These are phyloP conservation scores for Napeogenes inachia DNA, from an alignment of 2,888 invertebrate genomes.

Conservation along the genomic window DNA sequence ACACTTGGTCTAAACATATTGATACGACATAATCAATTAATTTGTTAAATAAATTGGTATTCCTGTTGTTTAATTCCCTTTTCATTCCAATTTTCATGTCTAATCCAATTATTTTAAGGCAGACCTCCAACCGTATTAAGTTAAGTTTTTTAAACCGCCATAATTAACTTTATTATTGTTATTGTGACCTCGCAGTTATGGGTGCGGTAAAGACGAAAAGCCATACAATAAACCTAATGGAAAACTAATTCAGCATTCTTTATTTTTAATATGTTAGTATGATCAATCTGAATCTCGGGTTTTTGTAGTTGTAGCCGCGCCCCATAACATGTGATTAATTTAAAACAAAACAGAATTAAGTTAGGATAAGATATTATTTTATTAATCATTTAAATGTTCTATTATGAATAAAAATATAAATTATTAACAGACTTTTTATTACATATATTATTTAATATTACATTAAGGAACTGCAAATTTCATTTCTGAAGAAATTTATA, in stretches of 20 bases:
- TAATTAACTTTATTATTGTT: constrained; percentile 52
- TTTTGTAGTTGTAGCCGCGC: constrained; percentile 43
- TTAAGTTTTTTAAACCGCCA: constrained; percentile 44
- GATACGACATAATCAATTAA: too few relatives aligned
- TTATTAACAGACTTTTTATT: constrained; percentile 18
- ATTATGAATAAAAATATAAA: constrained; percentile 58
- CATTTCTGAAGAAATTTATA: too few relatives aligned
- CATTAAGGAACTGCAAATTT: background rate
- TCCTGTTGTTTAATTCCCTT: too few relatives aligned
- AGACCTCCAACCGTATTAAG: background rate
- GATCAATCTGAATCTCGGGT: constrained; percentile 18
- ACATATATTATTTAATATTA: constrained; percentile 8
- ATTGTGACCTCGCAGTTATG: constrained; percentile 57
- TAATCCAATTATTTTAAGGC: too few relatives aligned
- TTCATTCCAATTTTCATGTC: too few relatives aligned
- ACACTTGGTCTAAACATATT: too few relatives aligned
- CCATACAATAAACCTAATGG: constrained; percentile 1
- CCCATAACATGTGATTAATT: constrained; percentile 63
- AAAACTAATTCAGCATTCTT: background rate
- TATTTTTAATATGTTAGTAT: background rate
- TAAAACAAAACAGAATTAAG: constrained; percentile 59
- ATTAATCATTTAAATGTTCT: constrained; percentile 63
- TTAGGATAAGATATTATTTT: constrained; percentile 59
- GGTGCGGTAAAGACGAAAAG: constrained; percentile 43
- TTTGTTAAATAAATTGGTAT: too few relatives aligned